These are phyloP conservation scores for Oncorhynchus gorbuscha DNA, from an alignment of 2,113 vertebrate species.

Conservation along the genomic window DNA sequence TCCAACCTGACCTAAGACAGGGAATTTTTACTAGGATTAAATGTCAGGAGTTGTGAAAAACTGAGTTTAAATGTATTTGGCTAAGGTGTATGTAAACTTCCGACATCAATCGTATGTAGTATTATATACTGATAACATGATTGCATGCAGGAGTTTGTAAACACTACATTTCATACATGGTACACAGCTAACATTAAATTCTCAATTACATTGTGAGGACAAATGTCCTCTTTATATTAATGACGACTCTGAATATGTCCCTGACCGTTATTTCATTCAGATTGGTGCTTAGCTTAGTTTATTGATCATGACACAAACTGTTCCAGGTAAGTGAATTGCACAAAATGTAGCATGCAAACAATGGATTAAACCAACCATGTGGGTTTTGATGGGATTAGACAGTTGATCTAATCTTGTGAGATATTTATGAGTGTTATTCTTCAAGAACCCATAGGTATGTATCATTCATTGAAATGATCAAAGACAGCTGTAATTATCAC, in stretches of 20 bases:
- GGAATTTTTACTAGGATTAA: no score
- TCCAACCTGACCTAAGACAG: no score
- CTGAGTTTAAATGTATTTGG: no score
- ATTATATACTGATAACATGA: conserved; percentile 9
- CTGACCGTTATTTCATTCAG: neutral
- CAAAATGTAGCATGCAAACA: no score
- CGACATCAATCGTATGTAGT: conserved; percentile 58
- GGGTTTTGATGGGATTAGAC: no score
- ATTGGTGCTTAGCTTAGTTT: conserved; percentile 35
- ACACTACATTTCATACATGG: neutral
- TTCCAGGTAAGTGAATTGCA: conserved; percentile 10
- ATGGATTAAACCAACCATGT: no score
- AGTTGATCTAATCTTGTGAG: no score
- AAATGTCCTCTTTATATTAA: neutral
- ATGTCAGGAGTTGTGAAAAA: no score
- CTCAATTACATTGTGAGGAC: neutral
- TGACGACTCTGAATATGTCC: neutral
- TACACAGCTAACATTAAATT: neutral
- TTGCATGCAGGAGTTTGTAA: neutral
- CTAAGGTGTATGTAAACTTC: no score
- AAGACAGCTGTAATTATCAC: neutral
- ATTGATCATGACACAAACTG: conserved; percentile 28
- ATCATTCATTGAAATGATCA: neutral
- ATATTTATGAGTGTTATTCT: no score
- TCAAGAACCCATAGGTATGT: neutral